A percentile compares a stretch with the other conserved stretches of the same genome.
Evolutionary conservation across 2,797 vertebrate species (phyloP).

Genomic region (Xiphophorus birchmanni): DNA sequence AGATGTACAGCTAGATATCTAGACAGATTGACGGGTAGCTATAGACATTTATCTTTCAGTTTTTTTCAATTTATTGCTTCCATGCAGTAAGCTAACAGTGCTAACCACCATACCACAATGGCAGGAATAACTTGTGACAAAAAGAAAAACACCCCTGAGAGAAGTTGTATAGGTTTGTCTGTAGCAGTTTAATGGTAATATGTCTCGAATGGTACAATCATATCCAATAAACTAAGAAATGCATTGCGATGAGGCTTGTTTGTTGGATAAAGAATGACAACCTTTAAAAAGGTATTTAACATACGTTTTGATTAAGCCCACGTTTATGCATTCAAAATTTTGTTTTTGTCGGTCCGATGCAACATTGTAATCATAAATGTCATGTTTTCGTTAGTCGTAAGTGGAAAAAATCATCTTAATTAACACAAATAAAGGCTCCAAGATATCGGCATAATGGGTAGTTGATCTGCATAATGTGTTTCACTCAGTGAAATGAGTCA

Average conservation of each 20-base stretch:
- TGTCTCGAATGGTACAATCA: not conserved
- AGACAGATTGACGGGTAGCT: not conserved
- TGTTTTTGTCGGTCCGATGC: not conserved
- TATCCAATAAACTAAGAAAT: not conserved
- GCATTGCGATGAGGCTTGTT: not conserved
- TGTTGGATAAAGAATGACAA: not conserved
- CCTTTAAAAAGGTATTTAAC: not conserved
- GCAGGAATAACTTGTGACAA: too few species aligned
- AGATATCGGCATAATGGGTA: not conserved
- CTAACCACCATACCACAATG: not conserved
- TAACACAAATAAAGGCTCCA: not conserved
- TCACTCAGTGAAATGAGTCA: not conserved
- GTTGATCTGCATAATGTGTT: not conserved
- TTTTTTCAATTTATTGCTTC: not conserved
- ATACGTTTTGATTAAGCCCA: not conserved
- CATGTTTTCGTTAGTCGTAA: not conserved
- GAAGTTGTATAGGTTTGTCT: not conserved
- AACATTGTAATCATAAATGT: not conserved
- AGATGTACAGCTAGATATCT: not conserved
- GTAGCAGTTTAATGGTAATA: not conserved
- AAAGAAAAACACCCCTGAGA: not conserved
- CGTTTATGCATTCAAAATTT: not conserved
- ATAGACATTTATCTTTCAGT: not conserved
- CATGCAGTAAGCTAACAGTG: not conserved
- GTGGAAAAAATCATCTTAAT: not conserved